Conservation (phyloP, 2,113 vertebrate species). For the Urocolius indicus region DNA sequence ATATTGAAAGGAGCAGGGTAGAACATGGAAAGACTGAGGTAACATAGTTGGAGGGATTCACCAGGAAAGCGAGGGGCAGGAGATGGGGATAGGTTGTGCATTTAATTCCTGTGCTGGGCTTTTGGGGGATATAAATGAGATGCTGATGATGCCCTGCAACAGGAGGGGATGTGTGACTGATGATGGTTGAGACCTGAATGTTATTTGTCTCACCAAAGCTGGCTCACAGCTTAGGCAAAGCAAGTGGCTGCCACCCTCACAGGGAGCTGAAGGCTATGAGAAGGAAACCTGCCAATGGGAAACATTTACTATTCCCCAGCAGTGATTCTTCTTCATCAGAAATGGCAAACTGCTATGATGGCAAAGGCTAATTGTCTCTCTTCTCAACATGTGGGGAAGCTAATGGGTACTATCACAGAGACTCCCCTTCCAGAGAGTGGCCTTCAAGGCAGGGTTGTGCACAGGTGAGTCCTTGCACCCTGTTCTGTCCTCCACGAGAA, state of each 20-base stretch:
- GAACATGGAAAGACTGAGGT: background rate
- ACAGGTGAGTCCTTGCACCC: background rate
- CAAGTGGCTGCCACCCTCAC: background rate
- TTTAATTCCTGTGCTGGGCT: background rate
- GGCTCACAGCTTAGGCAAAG: background rate
- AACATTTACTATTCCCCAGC: background rate
- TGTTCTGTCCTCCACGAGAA: background rate
- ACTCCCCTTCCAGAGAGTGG: too few relatives aligned
- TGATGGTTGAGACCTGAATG: background rate
- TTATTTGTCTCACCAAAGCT: background rate
- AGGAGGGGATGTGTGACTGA: background rate
- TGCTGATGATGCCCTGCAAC: background rate
- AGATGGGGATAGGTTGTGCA: background rate
- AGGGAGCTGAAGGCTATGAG: background rate
- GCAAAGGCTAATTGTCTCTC: background rate
- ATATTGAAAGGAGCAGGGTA: background rate
- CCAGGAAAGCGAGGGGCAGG: background rate
- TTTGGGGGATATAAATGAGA: background rate
- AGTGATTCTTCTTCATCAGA: background rate
- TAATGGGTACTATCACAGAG: background rate
- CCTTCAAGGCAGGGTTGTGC: background rate
- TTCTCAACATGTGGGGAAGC: background rate
- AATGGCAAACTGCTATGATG: background rate
- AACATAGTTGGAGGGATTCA: background rate
- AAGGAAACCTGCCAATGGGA: background rate